Evolutionary conservation across 2,797 vertebrate genomes (phyloP), one percentile per base, ranked within the genome.

Genomic region (Bovichtus diacanthus): DNA sequence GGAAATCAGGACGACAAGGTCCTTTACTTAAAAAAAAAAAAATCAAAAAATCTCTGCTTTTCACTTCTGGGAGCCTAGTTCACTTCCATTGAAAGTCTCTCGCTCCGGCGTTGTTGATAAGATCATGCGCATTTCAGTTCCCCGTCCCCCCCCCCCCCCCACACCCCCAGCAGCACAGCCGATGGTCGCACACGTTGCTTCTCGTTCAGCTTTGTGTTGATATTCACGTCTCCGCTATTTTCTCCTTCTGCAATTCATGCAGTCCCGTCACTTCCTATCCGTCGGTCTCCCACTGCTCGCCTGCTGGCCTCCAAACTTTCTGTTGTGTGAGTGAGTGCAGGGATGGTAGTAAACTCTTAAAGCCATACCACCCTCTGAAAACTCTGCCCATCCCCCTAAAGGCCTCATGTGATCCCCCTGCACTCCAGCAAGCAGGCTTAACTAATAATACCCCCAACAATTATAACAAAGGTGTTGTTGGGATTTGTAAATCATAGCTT

Each of bases 221-320:
- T 87, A 88, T 85, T 73, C 76, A 25, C 43, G 58, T 46, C 23
- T 76, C 38, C 12, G 27, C 8, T 3, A 25, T 12, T 65, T 38
- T 27, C 70, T 51, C 64, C 53, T 68, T 70, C 72, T 68, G 58
- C 79, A 73, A 50, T 50, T 86, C 90, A 76, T 81, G 84, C 89
- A 88, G 84, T 87, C 87, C 93, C 96, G 96, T 96, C 96, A 96
- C 96, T 96, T 97, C 97, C 96, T 96, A 87, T 63, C 89, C 60
- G 82, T 89, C 94, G 82, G 93, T 92, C 88, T 94, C 93, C 89
- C 87, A 80, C 88, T 21, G 91, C 88, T 88, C 85, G 87, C 89
- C 66, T 74, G 93, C 66, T 74, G 93, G 93, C 95, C 92, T 86
- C 86, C 83, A 87, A 95, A 95, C 91, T 95, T 95, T 93, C 76